Evolutionary conservation across 1,140 invertebrate genomes (phyloP), one percentile per base, ranked within the genome.

Genomic region (Zeugodacus cucurbitae): DNA sequence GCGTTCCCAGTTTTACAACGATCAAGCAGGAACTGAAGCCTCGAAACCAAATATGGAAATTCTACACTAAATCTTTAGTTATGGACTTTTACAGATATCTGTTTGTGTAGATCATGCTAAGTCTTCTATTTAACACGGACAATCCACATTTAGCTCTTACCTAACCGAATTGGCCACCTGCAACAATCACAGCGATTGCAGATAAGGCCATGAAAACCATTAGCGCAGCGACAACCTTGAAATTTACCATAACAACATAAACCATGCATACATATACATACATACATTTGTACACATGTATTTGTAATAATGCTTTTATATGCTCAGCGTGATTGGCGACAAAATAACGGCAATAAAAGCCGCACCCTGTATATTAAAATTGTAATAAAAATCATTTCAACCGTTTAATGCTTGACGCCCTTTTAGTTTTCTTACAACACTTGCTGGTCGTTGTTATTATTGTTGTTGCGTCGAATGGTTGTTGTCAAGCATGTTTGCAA

Each of bases 321-420:
- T 48, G 74, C 41, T 82, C 41, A 54, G 74, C n/a, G 74, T 34
- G 41, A 82, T 26, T 37, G 41, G 74, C 74, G 41, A 48, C 17
- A 48, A 82, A 48, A 22, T 26, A 37, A 29, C 41, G 41, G 74
- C 74, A 82, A 82, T 82, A 82, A 82, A 82, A 82, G 41, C 74
- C 74, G 41, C 74, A 82, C 74, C 74, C 74, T 48, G 74, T 82
- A 82, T n/a, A 82, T 82, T 48, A 26, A 82, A 82, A 82, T 82
- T 22, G 41, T 82, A 82, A 82, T 82, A 34, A 82, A 82, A 82
- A 82, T 48, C 8, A 34, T 17, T 48, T 74, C 1, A n/a, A 48
- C 74, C 20, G 44, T 7, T 54, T 34, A 48, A 22, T 26, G 8
- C 34, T n/a, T 34, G 32, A 37, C 67, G 34, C 67, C 34, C 20